These are phyloP conservation scores for Ophonus ardosiacus DNA, from an alignment of 2,888 invertebrate genomes.

Conservation along the genomic window DNA sequence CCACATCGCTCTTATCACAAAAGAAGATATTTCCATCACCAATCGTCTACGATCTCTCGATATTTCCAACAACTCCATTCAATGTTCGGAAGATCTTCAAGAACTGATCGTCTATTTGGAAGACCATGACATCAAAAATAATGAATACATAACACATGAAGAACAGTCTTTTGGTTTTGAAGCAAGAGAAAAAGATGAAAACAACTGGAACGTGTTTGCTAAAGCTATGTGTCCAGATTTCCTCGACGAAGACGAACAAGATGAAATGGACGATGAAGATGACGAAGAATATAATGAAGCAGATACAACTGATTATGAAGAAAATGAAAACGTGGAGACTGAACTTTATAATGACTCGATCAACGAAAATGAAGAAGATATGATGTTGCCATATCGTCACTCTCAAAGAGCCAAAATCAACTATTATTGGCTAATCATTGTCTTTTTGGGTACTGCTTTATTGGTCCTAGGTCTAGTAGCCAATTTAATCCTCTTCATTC, in stretches of 20 bases:
- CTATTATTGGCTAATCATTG: constrained; percentile 79
- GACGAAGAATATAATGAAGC: constrained; percentile 66
- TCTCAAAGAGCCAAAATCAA: constrained; percentile 72
- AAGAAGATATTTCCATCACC: constrained; percentile 79
- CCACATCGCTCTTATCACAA: constrained; percentile 78
- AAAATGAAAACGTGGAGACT: constrained; percentile 65
- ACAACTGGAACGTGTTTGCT: constrained; percentile 69
- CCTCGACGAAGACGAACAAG: constrained; percentile 73
- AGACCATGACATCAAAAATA: constrained; percentile 34
- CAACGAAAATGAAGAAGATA: constrained; percentile 70
- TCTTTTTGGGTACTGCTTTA: constrained; percentile 79
- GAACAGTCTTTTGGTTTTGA: constrained; percentile 28
- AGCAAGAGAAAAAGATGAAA: constrained; percentile 26
- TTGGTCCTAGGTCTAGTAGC: constrained; percentile 77
- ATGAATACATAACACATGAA: constrained; percentile 37
- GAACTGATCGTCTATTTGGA: constrained; percentile 78
- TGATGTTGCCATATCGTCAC: constrained; percentile 33
- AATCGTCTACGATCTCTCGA: constrained; percentile 80
- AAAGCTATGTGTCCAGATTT: constrained; percentile 65
- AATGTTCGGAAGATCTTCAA: constrained; percentile 83
- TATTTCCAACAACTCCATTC: constrained; percentile 82
- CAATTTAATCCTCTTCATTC: constrained; percentile 71
- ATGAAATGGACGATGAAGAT: constrained; percentile 66
- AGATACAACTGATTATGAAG: constrained; percentile 66
- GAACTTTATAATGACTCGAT: constrained; percentile 70